Conservation (phyloP, 2,888 invertebrate genomes). For the Actias luna region DNA sequence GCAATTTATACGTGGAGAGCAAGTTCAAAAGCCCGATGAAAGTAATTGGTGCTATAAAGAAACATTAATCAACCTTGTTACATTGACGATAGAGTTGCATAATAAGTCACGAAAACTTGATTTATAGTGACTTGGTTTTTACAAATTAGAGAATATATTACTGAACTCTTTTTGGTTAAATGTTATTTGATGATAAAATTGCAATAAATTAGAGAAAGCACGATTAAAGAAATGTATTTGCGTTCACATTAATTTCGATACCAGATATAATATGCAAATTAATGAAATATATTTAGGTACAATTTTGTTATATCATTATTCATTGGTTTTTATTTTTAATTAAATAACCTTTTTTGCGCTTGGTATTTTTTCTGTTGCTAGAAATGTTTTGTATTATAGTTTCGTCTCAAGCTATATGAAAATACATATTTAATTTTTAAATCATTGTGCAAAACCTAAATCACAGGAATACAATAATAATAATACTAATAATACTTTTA, state of each 20-base stretch:
- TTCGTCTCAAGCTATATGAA: neutral
- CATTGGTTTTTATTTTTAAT: neutral
- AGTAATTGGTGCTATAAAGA: neutral
- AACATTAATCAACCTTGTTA: neutral
- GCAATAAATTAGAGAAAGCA: conserved; percentile 17
- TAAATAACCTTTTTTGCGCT: neutral
- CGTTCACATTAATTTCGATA: conserved; percentile 30
- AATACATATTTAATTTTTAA: neutral
- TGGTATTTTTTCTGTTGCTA: conserved; percentile 19
- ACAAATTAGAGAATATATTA: neutral
- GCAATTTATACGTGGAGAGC: no score
- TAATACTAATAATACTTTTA: neutral
- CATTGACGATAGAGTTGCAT: neutral
- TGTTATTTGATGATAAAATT: neutral
- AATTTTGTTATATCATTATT: no score
- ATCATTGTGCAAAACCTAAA: no score
- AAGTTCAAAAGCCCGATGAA: neutral
- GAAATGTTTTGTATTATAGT: neutral
- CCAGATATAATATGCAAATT: neutral
- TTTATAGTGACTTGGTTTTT: neutral
- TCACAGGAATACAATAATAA: no score
- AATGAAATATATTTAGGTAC: neutral
- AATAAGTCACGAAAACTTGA: neutral
- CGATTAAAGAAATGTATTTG: conserved; percentile 34
- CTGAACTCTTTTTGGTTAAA: neutral